phyloP scores from a whole-genome alignment of 2,797 vertebrate species.

The Cossypha polioptera region DNA sequence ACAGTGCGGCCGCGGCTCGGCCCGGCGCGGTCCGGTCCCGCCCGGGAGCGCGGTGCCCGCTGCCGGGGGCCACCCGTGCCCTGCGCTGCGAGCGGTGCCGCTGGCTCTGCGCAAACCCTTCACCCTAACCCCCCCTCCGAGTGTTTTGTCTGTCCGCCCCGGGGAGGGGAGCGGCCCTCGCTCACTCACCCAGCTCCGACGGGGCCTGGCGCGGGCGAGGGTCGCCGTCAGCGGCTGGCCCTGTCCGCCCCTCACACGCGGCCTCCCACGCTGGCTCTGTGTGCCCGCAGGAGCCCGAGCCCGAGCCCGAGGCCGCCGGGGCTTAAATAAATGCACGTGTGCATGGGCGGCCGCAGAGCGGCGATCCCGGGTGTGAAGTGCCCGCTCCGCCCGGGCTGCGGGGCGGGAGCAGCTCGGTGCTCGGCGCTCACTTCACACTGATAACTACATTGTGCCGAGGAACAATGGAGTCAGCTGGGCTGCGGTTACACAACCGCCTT shows the following conservation, averaged over 20 bases:
- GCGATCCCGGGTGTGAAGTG: background rate
- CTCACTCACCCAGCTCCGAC: background rate
- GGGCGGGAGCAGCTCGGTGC: background rate
- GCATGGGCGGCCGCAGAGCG: background rate
- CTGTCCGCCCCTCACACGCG: accelerated
- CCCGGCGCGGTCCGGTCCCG: background rate
- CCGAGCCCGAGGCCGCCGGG: background rate
- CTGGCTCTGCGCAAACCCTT: too few species aligned
- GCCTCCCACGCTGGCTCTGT: accelerated
- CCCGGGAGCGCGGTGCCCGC: background rate
- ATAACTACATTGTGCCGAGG: background rate
- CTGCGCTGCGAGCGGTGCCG: accelerated
- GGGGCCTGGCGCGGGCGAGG: background rate
- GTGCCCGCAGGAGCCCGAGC: accelerated
- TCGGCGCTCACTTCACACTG: background rate
- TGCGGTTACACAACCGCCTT: background rate
- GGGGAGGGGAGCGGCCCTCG: background rate
- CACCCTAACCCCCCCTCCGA: accelerated
- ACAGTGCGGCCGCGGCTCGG: constrained; percentile 28
- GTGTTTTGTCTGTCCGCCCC: background rate
- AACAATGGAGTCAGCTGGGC: background rate
- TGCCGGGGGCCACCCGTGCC: too few species aligned
- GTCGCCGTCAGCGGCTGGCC: accelerated
- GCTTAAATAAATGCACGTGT: background rate
- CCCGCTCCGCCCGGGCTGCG: background rate